A percentile compares a stretch with the other conserved stretches of the same genome.
Conservation (phyloP, 2,888 invertebrate genomes). For the Hirudinaria manillensis region DNA sequence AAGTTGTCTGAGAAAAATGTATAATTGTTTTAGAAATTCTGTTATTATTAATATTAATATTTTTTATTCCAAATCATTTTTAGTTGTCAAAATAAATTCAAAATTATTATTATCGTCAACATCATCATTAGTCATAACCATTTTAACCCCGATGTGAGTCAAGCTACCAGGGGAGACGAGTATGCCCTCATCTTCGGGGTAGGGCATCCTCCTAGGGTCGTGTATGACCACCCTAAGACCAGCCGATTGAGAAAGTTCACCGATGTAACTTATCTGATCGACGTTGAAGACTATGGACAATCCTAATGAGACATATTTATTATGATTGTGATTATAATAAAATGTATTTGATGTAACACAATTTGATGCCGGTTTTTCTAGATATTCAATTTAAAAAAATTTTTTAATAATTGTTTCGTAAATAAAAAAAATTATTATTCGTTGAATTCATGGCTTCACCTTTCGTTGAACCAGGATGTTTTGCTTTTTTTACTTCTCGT, state of each 20-base stretch:
- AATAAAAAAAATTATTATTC: background rate
- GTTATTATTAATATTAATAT: too few species aligned
- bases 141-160: slow-evolving; percentile 8
- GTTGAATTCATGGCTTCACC: slow-evolving; percentile 31
- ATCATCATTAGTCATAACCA: background rate
- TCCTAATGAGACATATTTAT: background rate
- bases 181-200: slow-evolving; percentile 38
- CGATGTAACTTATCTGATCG: slow-evolving; percentile 36
- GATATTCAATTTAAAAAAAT: background rate
- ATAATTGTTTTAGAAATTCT: too few species aligned
- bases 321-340: background rate
- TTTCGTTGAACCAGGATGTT: slow-evolving; percentile 28
- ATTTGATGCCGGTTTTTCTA: background rate
- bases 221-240: slow-evolving; percentile 38
- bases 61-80: too few species aligned
- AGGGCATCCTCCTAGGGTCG: slow-evolving; percentile 34
- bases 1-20: background rate
- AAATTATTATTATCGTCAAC: too few species aligned
- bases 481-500: background rate
- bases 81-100: too few species aligned
- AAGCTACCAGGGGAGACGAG: background rate
- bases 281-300: slow-evolving; percentile 37
- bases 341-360: background rate
- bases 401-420: background rate
- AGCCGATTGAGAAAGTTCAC: slow-evolving; percentile 35